A percentile compares a stretch with the other conserved stretches of the same genome.
phyloP scores from a whole-genome alignment of 2,113 vertebrate genomes.

The Siniperca chuatsi region DNA sequence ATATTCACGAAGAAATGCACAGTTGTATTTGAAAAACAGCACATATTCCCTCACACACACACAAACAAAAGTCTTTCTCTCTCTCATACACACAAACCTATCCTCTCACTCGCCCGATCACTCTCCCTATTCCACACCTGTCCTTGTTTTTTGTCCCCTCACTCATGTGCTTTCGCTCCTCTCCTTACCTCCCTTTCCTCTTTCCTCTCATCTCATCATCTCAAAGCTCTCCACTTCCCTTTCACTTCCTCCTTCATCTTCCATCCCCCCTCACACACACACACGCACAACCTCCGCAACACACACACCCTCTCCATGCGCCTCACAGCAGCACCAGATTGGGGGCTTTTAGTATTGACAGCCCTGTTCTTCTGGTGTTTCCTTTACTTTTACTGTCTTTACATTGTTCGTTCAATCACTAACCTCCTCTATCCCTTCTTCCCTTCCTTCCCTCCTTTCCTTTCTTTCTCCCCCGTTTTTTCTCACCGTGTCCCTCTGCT shows the following conservation, averaged over 20 bases:
- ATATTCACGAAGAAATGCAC: conserved; percentile 50
- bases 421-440: conserved; percentile 28
- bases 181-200: conserved; percentile 62
- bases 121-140: conserved; percentile 63
- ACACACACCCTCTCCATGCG: conserved; percentile 37
- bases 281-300: background rate
- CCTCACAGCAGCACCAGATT: conserved; percentile 62
- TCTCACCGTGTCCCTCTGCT: conserved; percentile 7
- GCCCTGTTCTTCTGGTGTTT: conserved; percentile 57
- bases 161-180: conserved; percentile 57
- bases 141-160: conserved; percentile 64
- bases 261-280: conserved; percentile 5
- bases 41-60: conserved; percentile 49
- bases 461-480: conserved; percentile 7
- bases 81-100: conserved; percentile 29
- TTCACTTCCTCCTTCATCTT: conserved; percentile 70
- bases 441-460: background rate
- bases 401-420: conserved; percentile 44
- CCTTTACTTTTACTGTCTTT: conserved; percentile 48
- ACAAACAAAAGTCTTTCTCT: conserved; percentile 8
- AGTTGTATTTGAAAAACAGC: conserved; percentile 26
- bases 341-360: conserved; percentile 64
- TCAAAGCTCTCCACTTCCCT: conserved; percentile 71
- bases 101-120: background rate
- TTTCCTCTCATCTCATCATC: conserved; percentile 69